Base-by-base conservation (phyloP, 2,797 vertebrate genomes). In the Alouatta caraya region DNA sequence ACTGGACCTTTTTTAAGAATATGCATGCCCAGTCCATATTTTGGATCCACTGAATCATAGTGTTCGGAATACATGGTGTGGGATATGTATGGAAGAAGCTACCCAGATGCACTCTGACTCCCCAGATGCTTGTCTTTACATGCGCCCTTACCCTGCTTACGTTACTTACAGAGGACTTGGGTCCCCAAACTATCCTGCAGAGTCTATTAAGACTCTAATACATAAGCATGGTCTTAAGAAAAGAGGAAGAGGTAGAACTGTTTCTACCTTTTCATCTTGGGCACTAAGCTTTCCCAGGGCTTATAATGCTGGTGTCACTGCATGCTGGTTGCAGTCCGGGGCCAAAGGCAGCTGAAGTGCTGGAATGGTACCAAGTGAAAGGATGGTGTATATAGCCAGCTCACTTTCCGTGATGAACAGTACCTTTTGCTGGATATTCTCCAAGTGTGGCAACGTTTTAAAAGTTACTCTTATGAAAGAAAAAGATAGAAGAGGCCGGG, bases 391-490 rank as follows among this genome's bases (percentile, higher is more conserved):
- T 73, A 28, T 39, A 26, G 39, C n/a, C 57, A 55, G 6, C 72
- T 75, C 37, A 42, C 61, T 19, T 84, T 90, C 37, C 15, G 76
- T 70, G 44, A 73, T 33, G 81, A 76, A 30, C 73, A 46, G 24
- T 39, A 22, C 39, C 55, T 24, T 78, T 8, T 50, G 10, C 55
- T 37, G 9, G 33, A 10, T 26, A 1, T 46, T 82, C 30, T 80
- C n/a, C 42, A 42, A 19, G 8, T 15, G 11, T 9, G 44, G 33
- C 42, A 73, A 72, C 4, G 28, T 13, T 33, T 98, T 52, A 98
- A 99, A 99, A 98, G 99, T 99, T 92, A 99, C 99, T 59, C 98
- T 99, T 95, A 99, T 99, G 55, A 99, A 99, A 96, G 99, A 99
- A 97, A 99, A 99, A 98, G 98, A 99, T 46, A 99, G 99, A 67